Base-by-base conservation (phyloP, 2,888 invertebrate genomes). In the Gibbula magus region DNA sequence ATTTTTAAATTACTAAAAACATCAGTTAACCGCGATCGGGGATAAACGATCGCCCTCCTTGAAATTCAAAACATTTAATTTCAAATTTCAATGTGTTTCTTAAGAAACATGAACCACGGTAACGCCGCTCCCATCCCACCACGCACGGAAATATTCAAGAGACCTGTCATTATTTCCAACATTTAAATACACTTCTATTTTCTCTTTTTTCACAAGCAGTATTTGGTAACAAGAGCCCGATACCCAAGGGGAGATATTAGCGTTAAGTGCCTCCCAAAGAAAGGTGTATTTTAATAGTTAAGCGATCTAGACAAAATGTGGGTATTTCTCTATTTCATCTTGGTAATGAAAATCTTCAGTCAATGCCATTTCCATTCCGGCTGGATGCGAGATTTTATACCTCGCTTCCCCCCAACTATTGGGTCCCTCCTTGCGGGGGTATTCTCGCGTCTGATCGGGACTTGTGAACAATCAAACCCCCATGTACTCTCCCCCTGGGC, bases 261-360 rank as follows among this genome's bases (percentile, higher is more conserved):
- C 16, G 70, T 70, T 70, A 70, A 70, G 70, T 70, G 35, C 20
- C 70, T 35, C 10, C 25, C 70, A 20, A 32, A 20, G 70, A 70
- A 32, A 18, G 70, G n/a, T 20, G 35, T 70, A 70, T 70, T 70
- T 70, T 70, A 32, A 70, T 39, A 54, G 75, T 32, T 54, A 75
- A 75, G 54, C 29, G 75, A 75, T 39, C 54, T 52, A 20, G n/a
- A n/a, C 35, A 20, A 75, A 75, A n/a, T 75, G 75, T 75, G 53
- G 29, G 70, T 54, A 54, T 75, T 75, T 75, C 75, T 75, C 53
- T 35, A 54, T 75, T 53, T 75, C 75, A 54, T 75, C 25, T 70
- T 32, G 16, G 75, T 75, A 54, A 75, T 75, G 75, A 54, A 53
- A 75, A 75, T 75, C 75, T 53, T 54, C 54, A 54, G 25, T 25